These are phyloP conservation scores for Heliconius hermathena DNA, from an alignment of 1,140 invertebrate genomes.

Conservation along the genomic window DNA sequence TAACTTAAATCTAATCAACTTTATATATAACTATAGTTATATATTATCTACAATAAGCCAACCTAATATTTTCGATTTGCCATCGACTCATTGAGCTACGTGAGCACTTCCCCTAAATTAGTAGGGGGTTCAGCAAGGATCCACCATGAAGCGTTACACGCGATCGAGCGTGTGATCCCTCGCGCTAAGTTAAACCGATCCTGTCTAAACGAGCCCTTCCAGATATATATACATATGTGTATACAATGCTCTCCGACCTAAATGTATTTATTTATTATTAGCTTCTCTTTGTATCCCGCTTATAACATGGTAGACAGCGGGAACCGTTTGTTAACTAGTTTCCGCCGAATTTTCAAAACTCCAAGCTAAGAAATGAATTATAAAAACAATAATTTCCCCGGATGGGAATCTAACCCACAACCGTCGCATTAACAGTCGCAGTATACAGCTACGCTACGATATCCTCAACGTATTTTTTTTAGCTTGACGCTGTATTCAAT, in stretches of 20 bases:
- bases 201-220: constrained; percentile 29
- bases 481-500: no score
- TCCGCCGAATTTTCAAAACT: no score
- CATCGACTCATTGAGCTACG: constrained; percentile 60
- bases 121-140: constrained; percentile 50
- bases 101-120: constrained; percentile 73
- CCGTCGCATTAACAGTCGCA: no score
- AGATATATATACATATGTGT: background rate
- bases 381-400: no score
- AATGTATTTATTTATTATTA: background rate
- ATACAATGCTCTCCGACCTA: background rate
- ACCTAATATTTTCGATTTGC: constrained; percentile 53
- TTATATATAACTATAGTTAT: background rate
- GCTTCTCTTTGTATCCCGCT: no score
- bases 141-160: constrained; percentile 51
- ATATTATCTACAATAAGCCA: background rate
- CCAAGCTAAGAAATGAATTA: no score
- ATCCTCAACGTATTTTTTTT: no score
- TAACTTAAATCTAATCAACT: no score
- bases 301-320: no score
- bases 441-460: no score
- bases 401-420: no score
- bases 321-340: no score
- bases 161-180: constrained; percentile 52
- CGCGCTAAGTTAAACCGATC: constrained; percentile 28